These are phyloP conservation scores for Nerophis lumbriciformis DNA, from an alignment of 2,113 vertebrate genomes.

Conservation along the genomic window DNA sequence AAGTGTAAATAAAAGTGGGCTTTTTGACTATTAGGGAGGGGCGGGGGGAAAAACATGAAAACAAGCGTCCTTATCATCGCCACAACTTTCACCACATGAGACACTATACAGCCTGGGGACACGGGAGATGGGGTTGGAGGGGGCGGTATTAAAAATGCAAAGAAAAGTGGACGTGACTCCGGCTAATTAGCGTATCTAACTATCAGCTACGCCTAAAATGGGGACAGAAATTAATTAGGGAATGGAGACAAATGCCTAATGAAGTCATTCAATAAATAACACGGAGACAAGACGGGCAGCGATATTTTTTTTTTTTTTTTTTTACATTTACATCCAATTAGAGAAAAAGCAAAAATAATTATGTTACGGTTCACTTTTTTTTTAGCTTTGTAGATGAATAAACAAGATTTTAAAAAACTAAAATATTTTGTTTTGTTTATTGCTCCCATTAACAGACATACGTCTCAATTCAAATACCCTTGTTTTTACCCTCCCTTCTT, in stretches of 20 bases:
- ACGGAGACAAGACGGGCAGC: conserved; percentile 20
- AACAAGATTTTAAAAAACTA: no score
- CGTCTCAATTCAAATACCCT: no score
- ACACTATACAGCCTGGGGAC: conserved; percentile 78
- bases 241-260: conserved; percentile 56
- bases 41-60: conserved; percentile 25
- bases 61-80: conserved; percentile 85
- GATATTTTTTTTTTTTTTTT: conserved; percentile 5
- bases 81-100: conserved; percentile 89
- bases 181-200: conserved; percentile 83
- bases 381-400: conserved; percentile 17
- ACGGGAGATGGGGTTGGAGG: no score
- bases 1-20: conserved; percentile 88
- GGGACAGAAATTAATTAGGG: conserved; percentile 66
- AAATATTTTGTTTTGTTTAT: not conserved
- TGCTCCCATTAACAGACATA: not conserved
- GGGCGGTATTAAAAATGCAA: conserved; percentile 91
- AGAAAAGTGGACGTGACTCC: conserved; percentile 89
- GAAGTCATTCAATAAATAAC: conserved; percentile 16
- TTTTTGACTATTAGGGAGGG: conserved; percentile 53
- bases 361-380: no score
- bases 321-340: conserved; percentile 7
- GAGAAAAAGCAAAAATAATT: no score
- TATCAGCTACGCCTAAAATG: conserved; percentile 60
- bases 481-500: no score